Conservation (phyloP, 1,140 invertebrate genomes). For the Philopotamus ludificatus region DNA sequence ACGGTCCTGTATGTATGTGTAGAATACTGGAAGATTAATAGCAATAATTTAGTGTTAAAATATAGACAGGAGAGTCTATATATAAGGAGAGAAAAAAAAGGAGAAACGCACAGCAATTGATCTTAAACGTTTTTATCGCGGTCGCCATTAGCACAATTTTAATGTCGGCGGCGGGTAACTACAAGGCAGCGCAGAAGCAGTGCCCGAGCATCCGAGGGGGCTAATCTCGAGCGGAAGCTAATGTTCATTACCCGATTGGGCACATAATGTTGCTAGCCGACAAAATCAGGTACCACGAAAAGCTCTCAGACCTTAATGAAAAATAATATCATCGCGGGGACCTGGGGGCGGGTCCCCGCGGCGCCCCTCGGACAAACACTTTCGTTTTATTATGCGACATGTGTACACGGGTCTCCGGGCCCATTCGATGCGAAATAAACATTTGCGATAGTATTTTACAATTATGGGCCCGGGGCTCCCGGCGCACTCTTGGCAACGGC, state of each 20-base stretch:
- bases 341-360: background rate
- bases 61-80: no score
- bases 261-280: background rate
- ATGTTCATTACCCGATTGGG: conserved; percentile 12
- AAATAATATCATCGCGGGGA: conserved; percentile 27
- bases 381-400: conserved; percentile 30
- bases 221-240: background rate
- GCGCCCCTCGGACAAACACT: conserved; percentile 3
- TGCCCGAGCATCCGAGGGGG: no score
- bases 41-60: no score
- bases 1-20: no score
- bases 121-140: no score
- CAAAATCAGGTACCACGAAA: conserved; percentile 27
- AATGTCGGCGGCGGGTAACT: no score
- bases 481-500: background rate
- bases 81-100: no score
- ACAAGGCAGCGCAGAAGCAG: no score
- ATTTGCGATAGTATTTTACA: background rate
- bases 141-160: no score
- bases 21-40: no score
- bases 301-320: conserved; percentile 26
- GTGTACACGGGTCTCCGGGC: conserved; percentile 5
- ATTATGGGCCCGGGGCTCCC: background rate
- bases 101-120: no score
- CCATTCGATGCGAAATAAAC: background rate